Evolutionary conservation across 2,888 invertebrate genomes (phyloP).

Genomic region (Yponomeuta evonymella): DNA sequence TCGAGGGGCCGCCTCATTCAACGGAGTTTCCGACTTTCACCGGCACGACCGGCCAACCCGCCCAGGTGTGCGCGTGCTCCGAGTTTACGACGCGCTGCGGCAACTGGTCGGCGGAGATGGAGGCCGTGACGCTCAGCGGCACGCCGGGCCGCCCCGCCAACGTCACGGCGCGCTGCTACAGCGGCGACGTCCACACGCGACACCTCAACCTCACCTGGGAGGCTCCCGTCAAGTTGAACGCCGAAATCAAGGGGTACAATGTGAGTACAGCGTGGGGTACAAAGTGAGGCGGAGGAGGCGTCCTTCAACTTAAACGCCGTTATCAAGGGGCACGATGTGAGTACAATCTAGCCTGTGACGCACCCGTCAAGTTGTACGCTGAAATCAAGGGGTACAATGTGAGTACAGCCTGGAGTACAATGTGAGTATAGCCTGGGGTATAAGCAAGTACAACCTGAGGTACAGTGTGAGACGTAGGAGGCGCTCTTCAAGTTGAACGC

Average conservation of each 20-base stretch:
- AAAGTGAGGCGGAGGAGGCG: background rate
- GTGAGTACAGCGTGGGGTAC: constrained; percentile 52
- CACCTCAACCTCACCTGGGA: constrained; percentile 83
- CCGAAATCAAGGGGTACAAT: constrained; percentile 86
- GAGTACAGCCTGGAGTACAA: constrained; percentile 30
- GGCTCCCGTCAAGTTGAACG: constrained; percentile 83
- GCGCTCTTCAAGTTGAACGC: background rate
- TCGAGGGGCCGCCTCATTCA: no score
- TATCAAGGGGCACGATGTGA: background rate
- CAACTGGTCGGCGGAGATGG: constrained; percentile 84
- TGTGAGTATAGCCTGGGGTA: background rate
- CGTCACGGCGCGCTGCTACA: constrained; percentile 79
- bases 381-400: constrained; percentile 87
- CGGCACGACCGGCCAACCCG: background rate
- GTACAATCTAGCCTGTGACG: constrained; percentile 81
- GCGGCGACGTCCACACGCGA: constrained; percentile 34
- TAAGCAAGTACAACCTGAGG: no score
- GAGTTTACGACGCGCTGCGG: constrained; percentile 86
- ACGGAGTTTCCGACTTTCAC: no score
- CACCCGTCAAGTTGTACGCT: constrained; percentile 84
- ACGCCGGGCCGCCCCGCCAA: constrained; percentile 84
- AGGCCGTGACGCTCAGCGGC: constrained; percentile 90
- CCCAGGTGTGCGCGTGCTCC: constrained; percentile 84
- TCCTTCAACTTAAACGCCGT: background rate
- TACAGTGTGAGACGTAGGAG: background rate